phyloP scores from a whole-genome alignment of 2,888 invertebrate species.

The Gonocerus acuteangulatus region DNA sequence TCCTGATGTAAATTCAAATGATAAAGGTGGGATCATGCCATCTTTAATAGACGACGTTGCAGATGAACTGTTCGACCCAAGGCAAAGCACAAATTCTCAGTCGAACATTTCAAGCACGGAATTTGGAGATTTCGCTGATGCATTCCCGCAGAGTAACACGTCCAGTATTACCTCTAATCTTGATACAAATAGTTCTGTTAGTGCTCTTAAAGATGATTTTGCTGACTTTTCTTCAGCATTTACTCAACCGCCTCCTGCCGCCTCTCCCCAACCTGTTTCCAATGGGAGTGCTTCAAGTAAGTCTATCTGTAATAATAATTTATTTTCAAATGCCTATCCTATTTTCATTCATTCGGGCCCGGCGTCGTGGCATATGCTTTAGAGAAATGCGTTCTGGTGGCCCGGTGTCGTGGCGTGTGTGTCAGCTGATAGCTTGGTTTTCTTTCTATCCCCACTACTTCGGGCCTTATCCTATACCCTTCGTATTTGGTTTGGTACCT shows the following conservation, averaged over 20 bases:
- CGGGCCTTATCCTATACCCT: no score
- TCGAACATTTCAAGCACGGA: constrained; percentile 45
- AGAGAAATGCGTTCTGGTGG: no score
- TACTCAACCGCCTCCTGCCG: constrained; percentile 38
- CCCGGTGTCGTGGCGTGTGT: no score
- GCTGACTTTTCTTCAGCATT: constrained; percentile 76
- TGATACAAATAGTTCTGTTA: not conserved
- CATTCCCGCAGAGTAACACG: constrained; percentile 47
- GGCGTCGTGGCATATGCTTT: no score
- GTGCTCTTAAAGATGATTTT: constrained; percentile 53
- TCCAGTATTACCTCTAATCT: not conserved
- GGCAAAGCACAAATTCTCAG: constrained; percentile 43
- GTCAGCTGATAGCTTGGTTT: no score
- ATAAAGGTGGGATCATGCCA: no score
- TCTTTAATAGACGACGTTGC: constrained; percentile 18
- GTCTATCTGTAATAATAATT: no score
- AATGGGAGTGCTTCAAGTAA: constrained; percentile 28
- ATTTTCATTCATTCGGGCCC: no score
- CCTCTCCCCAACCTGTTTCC: constrained; percentile 35
- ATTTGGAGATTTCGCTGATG: constrained; percentile 71
- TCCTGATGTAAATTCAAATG: no score
- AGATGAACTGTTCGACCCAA: constrained; percentile 42
- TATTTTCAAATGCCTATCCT: no score
- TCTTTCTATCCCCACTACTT: no score
- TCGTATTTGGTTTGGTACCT: no score